phyloP scores from a whole-genome alignment of 2,888 invertebrate genomes.

The Amiota communis region DNA sequence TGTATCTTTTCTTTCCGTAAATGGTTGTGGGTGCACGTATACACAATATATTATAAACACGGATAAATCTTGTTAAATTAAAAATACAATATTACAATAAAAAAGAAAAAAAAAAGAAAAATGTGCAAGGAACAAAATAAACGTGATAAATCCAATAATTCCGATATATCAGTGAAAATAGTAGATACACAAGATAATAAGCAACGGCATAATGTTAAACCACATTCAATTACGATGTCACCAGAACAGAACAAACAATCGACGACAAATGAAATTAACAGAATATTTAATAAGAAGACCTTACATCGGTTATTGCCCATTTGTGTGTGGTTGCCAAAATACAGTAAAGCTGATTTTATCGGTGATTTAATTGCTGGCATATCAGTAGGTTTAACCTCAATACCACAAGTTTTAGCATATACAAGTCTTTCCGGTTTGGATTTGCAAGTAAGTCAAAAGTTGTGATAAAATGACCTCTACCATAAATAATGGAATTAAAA shows the following conservation, averaged over 20 bases:
- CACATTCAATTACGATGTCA: no score
- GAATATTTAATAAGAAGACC: constrained; percentile 80
- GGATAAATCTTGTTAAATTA: background rate
- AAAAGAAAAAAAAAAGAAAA: no score
- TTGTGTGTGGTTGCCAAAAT: constrained; percentile 84
- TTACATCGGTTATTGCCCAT: constrained; percentile 85
- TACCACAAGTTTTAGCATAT: constrained; percentile 89
- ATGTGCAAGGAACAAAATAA: no score
- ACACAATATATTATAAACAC: background rate
- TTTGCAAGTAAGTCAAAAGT: constrained; percentile 74
- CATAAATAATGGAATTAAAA: background rate
- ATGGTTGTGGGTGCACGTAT: background rate
- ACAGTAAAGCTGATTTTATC: constrained; percentile 81
- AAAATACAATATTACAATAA: no score
- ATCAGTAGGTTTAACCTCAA: constrained; percentile 82
- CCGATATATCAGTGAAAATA: no score
- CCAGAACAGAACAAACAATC: no score
- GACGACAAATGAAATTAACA: constrained; percentile 54
- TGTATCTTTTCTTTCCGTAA: background rate
- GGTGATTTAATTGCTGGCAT: constrained; percentile 93
- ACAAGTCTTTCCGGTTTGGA: constrained; percentile 86
- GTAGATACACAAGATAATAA: no score
- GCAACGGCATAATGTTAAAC: no score
- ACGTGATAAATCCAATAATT: no score
- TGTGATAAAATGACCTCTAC: no score